Base-by-base conservation (phyloP, 2,888 invertebrate genomes). In the Hedya salicella region DNA sequence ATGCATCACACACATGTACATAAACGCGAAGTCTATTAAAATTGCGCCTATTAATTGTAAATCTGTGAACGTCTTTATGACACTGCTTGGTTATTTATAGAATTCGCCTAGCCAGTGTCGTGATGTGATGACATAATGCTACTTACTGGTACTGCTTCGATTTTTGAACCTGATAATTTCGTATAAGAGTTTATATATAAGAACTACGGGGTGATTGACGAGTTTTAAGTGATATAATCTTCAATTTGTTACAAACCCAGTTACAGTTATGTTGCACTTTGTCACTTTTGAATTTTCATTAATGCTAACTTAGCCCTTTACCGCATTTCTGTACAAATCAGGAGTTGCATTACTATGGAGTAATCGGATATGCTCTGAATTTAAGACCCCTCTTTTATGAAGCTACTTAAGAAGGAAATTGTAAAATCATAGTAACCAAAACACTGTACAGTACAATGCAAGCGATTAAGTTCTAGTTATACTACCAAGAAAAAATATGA, bases 381-480 rank as follows among this genome's bases (percentile, higher is more conserved):
- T n/a, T n/a, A n/a, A n/a, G n/a, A 17, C 19, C 44, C 19, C 8
- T 17, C 9, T n/a, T 11, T 11, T 25, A 25, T 16, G 44, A 44
- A 44, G 46, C 9, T 6, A 1, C 13, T 48, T 6, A 25, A 21
- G 30, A 61, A 21, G 42, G 30, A 17, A 30, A 42, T 52, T 42
- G 40, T 25, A 16, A 49, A 30, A 32, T 14, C 25, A 17, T 19
- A 14, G 13, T 39, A 36, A 48, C 16, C 21, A 16, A 36, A 21
- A 50, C 9, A 19, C 14, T 19, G 14, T 50, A 44, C 40, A 57
- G 14, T 50, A 44, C 40, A 57, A 39, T 14, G 17, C 21, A n/a
- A 25, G 30, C 30, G 42, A 54, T 14, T 53, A 50, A 50, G 52
- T 32, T 64, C 57, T 36, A 52, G 44, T 64, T 64, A 59, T 32